Evolutionary conservation across 2,797 vertebrate genomes (phyloP), one percentile per base, ranked within the genome.

Genomic region (Ptychobarbus kaznakovi): DNA sequence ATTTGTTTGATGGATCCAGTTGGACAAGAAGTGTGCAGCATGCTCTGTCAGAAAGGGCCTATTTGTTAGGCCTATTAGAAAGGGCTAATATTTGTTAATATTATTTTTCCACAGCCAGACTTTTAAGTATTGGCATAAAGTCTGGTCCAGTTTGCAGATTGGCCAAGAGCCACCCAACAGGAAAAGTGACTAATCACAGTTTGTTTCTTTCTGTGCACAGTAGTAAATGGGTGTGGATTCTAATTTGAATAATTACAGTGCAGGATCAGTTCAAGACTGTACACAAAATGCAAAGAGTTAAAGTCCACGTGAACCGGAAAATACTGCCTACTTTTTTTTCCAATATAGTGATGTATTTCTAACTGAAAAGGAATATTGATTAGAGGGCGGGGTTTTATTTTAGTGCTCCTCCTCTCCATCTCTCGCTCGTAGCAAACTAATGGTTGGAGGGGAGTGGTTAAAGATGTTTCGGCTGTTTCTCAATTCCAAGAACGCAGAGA

Each of bases 141-240:
- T 63, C 28, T 74, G 25, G 49, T 72, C 5, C 38, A 56, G 40
- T 46, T 63, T 61, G 25, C 9, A 74, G 53, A 38, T 6, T 16
- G 12, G 53, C 25, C 40, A 28, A 53, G n/a, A 42, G 51, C n/a
- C 13, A 53, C 25, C 68, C 18, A 66, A 16, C 28, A 32, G 12
- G 28, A 66, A 66, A 66, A 32, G 75, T 42, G 35, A 77, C 35
- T 77, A 76, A 58, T 76, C 20, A 40, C 11, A 56, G 12, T 76
- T 56, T n/a, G 16, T 22, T 25, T 58, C 35, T 58, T 77, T 58
- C 74, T 25, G 22, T 25, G 74, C 51, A 58, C 20, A 58, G 13
- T 58, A 61, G 32, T 53, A 75, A 20, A 75, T 58, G 75, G 53
- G 75, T 61, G 53, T 61, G 75, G 75, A 61, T 78, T 61, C 15